A percentile compares a stretch with the other conserved stretches of the same genome.
Evolutionary conservation across 1,140 invertebrate species (phyloP).

Genomic region (Hyposmocoma kahamanoa): DNA sequence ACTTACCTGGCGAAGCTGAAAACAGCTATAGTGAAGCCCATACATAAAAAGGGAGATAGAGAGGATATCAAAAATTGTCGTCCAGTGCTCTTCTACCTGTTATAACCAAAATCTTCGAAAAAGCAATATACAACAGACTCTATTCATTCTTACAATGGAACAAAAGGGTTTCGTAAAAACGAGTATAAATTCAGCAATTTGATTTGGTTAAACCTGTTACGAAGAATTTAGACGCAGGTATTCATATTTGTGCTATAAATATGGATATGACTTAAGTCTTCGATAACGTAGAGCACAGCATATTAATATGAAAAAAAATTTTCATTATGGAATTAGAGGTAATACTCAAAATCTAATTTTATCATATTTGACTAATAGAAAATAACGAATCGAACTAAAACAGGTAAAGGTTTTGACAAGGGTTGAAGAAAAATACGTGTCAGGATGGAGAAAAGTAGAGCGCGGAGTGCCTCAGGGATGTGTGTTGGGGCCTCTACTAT

Average conservation of each 20-base stretch:
- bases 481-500: not conserved
- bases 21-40: conserved; percentile 1
- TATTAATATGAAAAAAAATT: not conserved
- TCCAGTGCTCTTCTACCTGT: conserved; percentile 7
- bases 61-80: conserved; percentile 5
- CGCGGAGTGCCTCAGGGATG: not conserved
- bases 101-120: conserved; percentile 12
- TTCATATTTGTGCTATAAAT: not conserved
- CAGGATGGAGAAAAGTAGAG: not conserved
- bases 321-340: not conserved
- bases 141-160: conserved; percentile 1
- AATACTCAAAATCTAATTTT: not conserved
- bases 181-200: not conserved
- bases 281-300: not conserved
- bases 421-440: not conserved
- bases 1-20: conserved; percentile 3
- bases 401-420: not conserved
- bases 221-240: not conserved
- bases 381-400: not conserved
- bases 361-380: not conserved
- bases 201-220: not conserved
- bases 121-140: conserved; percentile 3
- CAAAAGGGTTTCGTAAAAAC: conserved; percentile 4
- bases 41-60: conserved; percentile 5
- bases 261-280: not conserved